Base-by-base conservation (phyloP, 2,888 invertebrate genomes). In the Morpho helenor region DNA sequence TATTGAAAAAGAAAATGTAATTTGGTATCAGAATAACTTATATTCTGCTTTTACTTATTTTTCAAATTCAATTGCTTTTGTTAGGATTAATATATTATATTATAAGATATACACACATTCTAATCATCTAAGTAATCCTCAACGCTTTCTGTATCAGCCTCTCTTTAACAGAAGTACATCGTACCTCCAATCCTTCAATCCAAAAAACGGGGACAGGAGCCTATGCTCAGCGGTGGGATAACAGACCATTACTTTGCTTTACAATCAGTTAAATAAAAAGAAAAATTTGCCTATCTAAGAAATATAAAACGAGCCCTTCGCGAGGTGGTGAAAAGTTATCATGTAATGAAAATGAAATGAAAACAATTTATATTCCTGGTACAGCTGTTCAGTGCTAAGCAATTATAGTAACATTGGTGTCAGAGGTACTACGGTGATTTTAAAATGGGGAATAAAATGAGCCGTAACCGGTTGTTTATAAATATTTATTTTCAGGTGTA, bases 391-490 rank as follows among this genome's bases (percentile, higher is more conserved):
- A 46, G 52, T 46, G 46, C 45, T 23, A 46, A 22, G 52, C 52
- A 52, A 52, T 52, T 52, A 52, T 40, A 46, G 7, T 45, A 52
- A 52, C 45, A 52, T 52, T 52, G 52, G 52, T 52, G 52, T 52
- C 46, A 52, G 46, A 52, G 52, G 52, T 52, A 46, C 40, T 40
- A 46, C 52, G 46, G 39, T 40, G 52, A 8, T 46, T 52, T 52
- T 16, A 52, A 31, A 31, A 31, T 31, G 31, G 31, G 31, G 31
- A 31, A 31, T 31, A 5, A 31, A 52, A 46, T 52, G 52, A 46
- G 16, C 40, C 52, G 40, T 52, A 46, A 46, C 41, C 8, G 46
- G 7, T 39, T 40, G 10, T 6, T 40, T 16, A 52, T 45, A 40
- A 8, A 52, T 52, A 16, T 46, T 41, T 16, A 2, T n/a, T 2